Base-by-base conservation (phyloP, 2,113 vertebrate species). In the Crotalus helleri region DNA sequence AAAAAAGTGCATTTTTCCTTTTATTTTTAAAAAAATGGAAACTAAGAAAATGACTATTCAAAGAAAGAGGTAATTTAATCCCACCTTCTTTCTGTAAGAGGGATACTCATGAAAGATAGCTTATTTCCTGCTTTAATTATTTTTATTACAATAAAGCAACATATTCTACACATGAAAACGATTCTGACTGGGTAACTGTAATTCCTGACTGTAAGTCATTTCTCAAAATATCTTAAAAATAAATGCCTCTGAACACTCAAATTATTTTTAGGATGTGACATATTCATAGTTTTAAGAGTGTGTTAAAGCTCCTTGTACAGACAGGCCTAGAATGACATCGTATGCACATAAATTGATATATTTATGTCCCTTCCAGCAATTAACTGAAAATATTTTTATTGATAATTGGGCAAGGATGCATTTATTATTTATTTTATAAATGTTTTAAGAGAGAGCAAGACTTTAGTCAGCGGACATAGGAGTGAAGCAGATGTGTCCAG, bases 111-210 rank as follows among this genome's bases (percentile, higher is more conserved):
- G 95, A 92, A 61, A 51, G 59, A 29, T n/a, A 93, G 95, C 58
- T 0, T 4, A 85, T 55, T 88, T 86, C 57, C 46, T 93, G 95
- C 85, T 93, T 93, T 94, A 95, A 92, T 93, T 94, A 92, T 69
- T 93, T 93, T 85, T 94, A 93, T 94, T 93, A 93, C 39, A 94
- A 95, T 88, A 81, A 23, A 88, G 93, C 13, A 94, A 90, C 61
- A n/a, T 8, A 19, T 91, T 92, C 24, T 91, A 55, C 29, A 39
- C 26, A 93, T n/a, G 74, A 90, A 96, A 96, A 91, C 91, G 93
- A 94, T 8, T 13, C 54, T 86, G 64, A 93, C 74, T n/a, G 3
- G 90, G 93, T 90, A 91, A n/a, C 0, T 0, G 0, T 61, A 96
- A 55, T 85, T 39, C 19, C 23, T 87, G n/a, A 39, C 0, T 13